Base-by-base conservation (phyloP, 2,113 vertebrate genomes). In the Chauna torquata region DNA sequence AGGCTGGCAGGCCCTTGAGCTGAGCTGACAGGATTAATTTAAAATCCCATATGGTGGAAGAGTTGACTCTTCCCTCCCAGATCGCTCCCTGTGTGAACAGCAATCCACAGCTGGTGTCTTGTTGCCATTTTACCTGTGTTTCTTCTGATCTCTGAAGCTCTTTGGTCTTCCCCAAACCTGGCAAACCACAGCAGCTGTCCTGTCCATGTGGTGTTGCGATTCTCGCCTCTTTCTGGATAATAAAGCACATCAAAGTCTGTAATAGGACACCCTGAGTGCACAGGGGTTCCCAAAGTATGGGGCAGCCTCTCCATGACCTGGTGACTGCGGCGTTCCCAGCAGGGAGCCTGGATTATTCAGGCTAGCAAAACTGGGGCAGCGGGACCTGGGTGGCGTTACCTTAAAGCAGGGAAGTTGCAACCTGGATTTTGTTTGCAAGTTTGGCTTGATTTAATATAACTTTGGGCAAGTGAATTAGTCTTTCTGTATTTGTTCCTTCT, bases 21-120 rank as follows among this genome's bases (percentile, higher is more conserved):
- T 61, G 86, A 90, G 87, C 87, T 91, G 94, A 92, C 87, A 86
- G 90, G 87, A 92, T 95, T 91, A 72, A 94, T 96, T 95, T 94
- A 76, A 90, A 95, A 74, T 88, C 93, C 94, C 94, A 76, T 71
- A 87, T 82, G 91, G 89, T 23, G 87, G 52, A 84, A 57, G 89
- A 40, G 28, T 57, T 85, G 70, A 52, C 91, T 94, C 23, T 82
- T 64, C 87, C 89, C 93, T 83, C 91, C 96, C 93, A 58, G 86
- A 3, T 5, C 10, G 77, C 93, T 89, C 77, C 77, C 59, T 7
- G 61, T 1, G 2, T 18, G 80, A 64, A 23, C 0, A 2, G 24
- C 3, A 6, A 28, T 15, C 76, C 5, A 2, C 17, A 0, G 17
- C 47, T 9, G 87, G 62, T 4, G 9, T 47, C 79, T 45, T 2